phyloP scores from a whole-genome alignment of 2,797 vertebrate species.

The Acanthis flammea region DNA sequence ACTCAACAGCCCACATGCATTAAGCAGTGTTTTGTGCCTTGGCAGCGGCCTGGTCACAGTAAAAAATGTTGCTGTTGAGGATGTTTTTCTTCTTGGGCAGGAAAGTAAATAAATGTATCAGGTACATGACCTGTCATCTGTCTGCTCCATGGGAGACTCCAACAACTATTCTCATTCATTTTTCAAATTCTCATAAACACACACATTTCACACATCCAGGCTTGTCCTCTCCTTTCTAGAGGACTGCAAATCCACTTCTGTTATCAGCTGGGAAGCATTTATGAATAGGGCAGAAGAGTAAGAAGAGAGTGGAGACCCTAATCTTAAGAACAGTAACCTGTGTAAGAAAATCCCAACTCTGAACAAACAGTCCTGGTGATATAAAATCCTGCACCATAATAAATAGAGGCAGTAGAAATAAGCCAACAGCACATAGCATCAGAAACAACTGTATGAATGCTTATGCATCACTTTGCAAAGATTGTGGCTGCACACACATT shows the following conservation, averaged over 20 bases:
- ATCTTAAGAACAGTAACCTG: background rate
- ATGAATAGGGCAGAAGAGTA: background rate
- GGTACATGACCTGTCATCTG: background rate
- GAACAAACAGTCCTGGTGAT: background rate
- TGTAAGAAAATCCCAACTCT: background rate
- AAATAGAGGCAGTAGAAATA: background rate
- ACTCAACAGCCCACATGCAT: accelerated
- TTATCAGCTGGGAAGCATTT: background rate
- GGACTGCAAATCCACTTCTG: background rate
- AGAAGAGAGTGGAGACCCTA: background rate
- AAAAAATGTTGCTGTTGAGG: background rate
- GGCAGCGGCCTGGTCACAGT: background rate
- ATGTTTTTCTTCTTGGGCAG: background rate
- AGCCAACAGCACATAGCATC: background rate
- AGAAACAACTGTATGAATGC: background rate
- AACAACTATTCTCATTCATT: background rate
- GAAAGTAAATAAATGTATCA: background rate
- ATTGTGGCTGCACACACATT: background rate
- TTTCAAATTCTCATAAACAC: background rate
- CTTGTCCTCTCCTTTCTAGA: background rate
- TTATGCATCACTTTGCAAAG: background rate
- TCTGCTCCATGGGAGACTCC: background rate
- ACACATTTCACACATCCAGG: background rate
- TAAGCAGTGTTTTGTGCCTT: background rate
- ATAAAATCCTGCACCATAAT: background rate